Evolutionary conservation across 2,113 vertebrate genomes (phyloP), one percentile per base, ranked within the genome.

Genomic region (Balaenoptera acutorostrata): DNA sequence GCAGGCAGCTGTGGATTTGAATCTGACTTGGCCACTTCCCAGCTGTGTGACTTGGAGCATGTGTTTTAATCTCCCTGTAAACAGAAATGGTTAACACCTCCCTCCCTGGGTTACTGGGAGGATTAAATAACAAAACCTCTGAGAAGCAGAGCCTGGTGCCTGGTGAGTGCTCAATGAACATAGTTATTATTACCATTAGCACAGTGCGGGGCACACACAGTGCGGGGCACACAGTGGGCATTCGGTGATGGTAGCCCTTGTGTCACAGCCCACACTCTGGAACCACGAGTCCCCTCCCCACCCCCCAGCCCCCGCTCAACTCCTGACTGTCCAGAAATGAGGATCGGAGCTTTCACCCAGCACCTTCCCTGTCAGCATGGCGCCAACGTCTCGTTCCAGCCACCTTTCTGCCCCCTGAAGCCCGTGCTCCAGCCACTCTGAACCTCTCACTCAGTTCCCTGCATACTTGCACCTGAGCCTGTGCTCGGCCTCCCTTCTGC

Each of bases 231-330:
- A 6, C 1, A 1, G 81, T 36, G 81, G 93, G 71, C 71, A 5
- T 78, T 93, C 9, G 7, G 69, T 36, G 27, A 59, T 15, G 29
- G 71, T 21, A 90, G 88, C 95, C 95, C 96, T 96, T 90, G 85
- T 74, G 36, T 94, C 77, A 85, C 93, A 93, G 91, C 75, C 75
- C 13, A 52, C 2, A 2, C 61, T 88, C 64, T 39, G 66, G 72
- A 75, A 61, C 33, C 14, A 0, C 1, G 0, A 63, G 8, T 75
- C 86, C 57, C 41, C 33, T 80, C 55, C 74, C 68, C 29, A 11
- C 15, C 69, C 49, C 4, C 39, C 39, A 39, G 15, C 49, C 49
- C 49, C 15, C 5, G 15, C 49, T 82, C 14, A 1, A 49, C 74
- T 84, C 80, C 44, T 64, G 31, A 90, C 68, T 57, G 11, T 92